Conservation (phyloP, 2,113 vertebrate species). For the Monopterus albus region DNA sequence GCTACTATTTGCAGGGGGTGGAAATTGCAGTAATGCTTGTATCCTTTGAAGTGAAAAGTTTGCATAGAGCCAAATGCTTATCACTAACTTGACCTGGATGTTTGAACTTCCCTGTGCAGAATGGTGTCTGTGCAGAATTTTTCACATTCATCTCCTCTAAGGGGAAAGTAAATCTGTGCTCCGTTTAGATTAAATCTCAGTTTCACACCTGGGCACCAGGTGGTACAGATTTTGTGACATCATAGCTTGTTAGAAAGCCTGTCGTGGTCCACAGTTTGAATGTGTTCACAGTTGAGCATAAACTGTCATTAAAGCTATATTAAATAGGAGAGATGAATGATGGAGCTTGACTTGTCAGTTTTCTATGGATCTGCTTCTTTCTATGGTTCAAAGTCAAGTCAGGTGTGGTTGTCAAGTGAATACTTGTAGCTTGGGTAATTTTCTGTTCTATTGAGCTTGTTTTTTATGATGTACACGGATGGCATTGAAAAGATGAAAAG, state of each 20-base stretch:
- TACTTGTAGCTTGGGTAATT: neutral
- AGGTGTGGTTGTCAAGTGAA: neutral
- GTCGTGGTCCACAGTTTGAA: neutral
- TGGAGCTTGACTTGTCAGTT: neutral
- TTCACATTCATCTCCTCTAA: neutral
- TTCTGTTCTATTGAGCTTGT: neutral
- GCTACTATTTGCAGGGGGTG: conserved; percentile 14
- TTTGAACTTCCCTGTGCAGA: neutral
- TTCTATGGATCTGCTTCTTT: neutral
- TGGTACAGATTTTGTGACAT: neutral
- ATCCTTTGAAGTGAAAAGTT: neutral
- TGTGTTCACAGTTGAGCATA: neutral
- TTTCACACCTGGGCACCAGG: neutral
- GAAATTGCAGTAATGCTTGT: neutral
- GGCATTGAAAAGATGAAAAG: neutral
- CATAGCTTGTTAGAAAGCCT: neutral
- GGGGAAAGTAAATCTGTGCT: no score
- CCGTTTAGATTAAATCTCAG: neutral
- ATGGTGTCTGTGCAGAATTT: neutral
- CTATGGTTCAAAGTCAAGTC: no score
- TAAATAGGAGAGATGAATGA: neutral
- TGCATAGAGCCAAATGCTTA: neutral
- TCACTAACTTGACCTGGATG: no score
- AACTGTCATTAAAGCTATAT: neutral
- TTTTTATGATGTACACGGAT: neutral